Percentiles rank a stretch among this genome's conserved stretches.
Conservation (phyloP, 1,140 invertebrate genomes). For the Alviniconcha marisindica region DNA sequence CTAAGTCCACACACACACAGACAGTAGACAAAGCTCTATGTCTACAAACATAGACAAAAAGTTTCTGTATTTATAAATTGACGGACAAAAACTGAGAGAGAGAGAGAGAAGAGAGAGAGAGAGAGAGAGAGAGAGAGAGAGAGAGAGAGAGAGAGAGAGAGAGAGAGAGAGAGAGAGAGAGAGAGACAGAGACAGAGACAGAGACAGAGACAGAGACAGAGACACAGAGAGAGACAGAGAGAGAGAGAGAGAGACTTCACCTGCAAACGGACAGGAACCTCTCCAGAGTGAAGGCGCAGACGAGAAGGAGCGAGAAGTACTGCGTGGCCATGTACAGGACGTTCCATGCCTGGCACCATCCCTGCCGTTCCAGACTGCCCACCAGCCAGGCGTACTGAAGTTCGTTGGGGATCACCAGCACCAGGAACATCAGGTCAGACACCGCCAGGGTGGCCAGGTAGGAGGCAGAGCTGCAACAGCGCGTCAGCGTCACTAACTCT, state of each 20-base stretch:
- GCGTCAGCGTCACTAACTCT: no score
- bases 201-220: neutral
- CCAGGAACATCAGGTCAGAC: slow-evolving; percentile 52
- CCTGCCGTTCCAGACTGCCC: slow-evolving; percentile 46
- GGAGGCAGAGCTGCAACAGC: slow-evolving; percentile 44
- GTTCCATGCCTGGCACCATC: slow-evolving; percentile 57
- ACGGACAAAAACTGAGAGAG: no score
- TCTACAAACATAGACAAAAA: no score
- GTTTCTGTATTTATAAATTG: no score
- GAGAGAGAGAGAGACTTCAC: neutral
- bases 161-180: neutral
- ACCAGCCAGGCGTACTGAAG: slow-evolving; percentile 57
- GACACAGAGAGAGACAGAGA: neutral
- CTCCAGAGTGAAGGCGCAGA: slow-evolving; percentile 91
- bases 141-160: slow-evolving; percentile 34
- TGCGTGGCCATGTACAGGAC: slow-evolving; percentile 56
- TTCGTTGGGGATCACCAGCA: slow-evolving; percentile 52
- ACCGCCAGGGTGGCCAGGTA: slow-evolving; percentile 53
- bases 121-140: neutral
- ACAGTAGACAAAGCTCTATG: no score
- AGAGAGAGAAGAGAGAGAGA: no score
- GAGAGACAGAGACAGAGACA: neutral
- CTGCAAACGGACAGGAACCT: slow-evolving; percentile 94
- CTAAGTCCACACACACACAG: no score
- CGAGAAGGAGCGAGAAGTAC: slow-evolving; percentile 63